These are phyloP conservation scores for Holotrichia oblita DNA, from an alignment of 1,140 invertebrate species.

Conservation along the genomic window DNA sequence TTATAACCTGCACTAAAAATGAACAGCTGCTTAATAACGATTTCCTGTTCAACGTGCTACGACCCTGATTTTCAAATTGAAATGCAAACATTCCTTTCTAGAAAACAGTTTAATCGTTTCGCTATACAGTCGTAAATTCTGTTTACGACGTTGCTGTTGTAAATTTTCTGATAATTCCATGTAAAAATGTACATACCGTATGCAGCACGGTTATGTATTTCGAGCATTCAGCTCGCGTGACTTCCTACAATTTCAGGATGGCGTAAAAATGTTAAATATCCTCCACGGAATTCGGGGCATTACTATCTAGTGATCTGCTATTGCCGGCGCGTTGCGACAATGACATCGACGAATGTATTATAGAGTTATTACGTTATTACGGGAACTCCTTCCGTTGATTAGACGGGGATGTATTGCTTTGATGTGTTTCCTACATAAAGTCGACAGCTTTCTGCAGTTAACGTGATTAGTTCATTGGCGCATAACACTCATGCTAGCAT, in stretches of 20 bases:
- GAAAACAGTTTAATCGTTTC: background rate
- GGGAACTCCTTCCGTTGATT: background rate
- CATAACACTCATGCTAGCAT: background rate
- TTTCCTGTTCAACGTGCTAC: background rate
- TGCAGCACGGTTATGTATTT: background rate
- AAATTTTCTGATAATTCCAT: background rate
- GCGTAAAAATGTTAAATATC: slow-evolving; percentile 13
- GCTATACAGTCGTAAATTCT: background rate
- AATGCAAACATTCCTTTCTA: background rate
- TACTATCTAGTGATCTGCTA: background rate
- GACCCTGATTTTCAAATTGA: background rate
- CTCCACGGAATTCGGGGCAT: background rate
- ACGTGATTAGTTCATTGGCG: background rate
- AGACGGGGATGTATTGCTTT: background rate
- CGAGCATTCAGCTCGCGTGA: background rate
- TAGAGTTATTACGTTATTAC: slow-evolving; percentile 1
- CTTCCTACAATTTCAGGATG: background rate
- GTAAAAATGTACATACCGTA: slow-evolving; percentile 1
- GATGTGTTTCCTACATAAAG: background rate
- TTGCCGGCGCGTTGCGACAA: background rate
- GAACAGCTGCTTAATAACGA: background rate
- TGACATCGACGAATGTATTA: background rate
- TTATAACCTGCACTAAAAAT: background rate
- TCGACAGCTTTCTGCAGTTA: background rate
- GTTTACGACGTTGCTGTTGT: background rate